Percentiles rank a stretch among this genome's conserved stretches.
These are phyloP conservation scores for Rhinoraja longicauda DNA, from an alignment of 2,797 vertebrate species.

Conservation along the genomic window DNA sequence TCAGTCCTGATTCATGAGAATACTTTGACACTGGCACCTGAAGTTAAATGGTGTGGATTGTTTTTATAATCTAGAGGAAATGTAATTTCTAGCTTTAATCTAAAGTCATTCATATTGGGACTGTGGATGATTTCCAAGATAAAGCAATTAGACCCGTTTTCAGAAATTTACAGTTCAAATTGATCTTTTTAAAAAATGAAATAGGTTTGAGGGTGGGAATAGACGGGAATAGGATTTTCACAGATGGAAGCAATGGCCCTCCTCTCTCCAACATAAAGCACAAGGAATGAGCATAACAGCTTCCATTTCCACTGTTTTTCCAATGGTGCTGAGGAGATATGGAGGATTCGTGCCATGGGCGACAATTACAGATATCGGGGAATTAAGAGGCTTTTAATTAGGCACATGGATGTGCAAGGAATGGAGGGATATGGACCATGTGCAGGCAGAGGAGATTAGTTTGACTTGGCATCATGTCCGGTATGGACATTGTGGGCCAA, in stretches of 20 bases:
- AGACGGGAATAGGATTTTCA: not conserved
- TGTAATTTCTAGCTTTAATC: not conserved
- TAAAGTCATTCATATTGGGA: not conserved
- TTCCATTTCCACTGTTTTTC: not conserved
- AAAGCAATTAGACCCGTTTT: not conserved
- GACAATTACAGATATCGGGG: too few species aligned
- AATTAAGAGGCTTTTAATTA: too few species aligned
- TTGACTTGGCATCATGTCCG: not conserved
- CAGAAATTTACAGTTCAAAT: not conserved
- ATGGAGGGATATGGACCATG: too few species aligned
- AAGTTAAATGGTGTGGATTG: not conserved
- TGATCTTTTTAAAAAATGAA: conserved; percentile 8
- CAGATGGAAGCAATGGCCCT: not conserved
- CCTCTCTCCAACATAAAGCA: not conserved
- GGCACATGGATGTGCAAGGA: too few species aligned
- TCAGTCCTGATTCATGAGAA: not conserved
- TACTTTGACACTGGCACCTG: not conserved
- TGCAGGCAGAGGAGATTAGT: too few species aligned
- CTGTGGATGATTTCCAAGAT: not conserved
- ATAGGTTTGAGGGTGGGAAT: too few species aligned
- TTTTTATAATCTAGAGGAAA: not conserved
- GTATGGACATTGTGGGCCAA: not conserved
- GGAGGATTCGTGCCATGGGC: too few species aligned
- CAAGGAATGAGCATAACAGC: not conserved
- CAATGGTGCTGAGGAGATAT: not conserved